These are phyloP conservation scores for Heliothis virescens DNA, from an alignment of 1,140 invertebrate genomes.

Conservation along the genomic window DNA sequence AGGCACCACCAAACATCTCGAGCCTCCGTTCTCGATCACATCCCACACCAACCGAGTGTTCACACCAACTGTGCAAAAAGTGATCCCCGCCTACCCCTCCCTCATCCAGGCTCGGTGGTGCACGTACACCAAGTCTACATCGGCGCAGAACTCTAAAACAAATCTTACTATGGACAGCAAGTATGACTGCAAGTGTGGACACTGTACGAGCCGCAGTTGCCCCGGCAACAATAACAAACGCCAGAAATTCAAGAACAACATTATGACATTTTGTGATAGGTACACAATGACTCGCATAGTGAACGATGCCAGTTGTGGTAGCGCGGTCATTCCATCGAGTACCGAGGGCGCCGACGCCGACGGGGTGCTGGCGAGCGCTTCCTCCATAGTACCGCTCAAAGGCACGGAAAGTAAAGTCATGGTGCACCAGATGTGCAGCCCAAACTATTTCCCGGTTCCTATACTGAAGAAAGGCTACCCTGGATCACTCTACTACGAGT, in stretches of 20 bases:
- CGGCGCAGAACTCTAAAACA: constrained; percentile 35
- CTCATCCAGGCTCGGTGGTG: constrained; percentile 57
- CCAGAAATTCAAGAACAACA: constrained; percentile 61
- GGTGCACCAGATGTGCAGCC: background rate
- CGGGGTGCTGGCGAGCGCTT: constrained; percentile 37
- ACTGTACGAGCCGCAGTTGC: constrained; percentile 49
- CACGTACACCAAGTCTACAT: constrained; percentile 48
- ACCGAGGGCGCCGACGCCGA: constrained; percentile 35
- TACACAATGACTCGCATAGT: constrained; percentile 69
- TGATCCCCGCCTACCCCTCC: constrained; percentile 56
- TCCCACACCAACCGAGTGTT: constrained; percentile 51
- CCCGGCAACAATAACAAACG: constrained; percentile 36
- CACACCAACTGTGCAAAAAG: background rate
- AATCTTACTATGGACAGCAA: constrained; percentile 11
- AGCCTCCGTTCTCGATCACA: constrained; percentile 55
- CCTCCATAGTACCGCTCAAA: constrained; percentile 47
- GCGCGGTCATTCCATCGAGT: constrained; percentile 32
- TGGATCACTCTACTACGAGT: background rate
- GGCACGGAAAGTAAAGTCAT: constrained; percentile 13
- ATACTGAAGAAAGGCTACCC: constrained; percentile 52
- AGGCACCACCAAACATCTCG: constrained; percentile 33
- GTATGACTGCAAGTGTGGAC: constrained; percentile 50
- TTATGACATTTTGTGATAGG: constrained; percentile 67
- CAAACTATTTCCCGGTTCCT: constrained; percentile 26
- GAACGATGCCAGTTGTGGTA: constrained; percentile 59